These are phyloP conservation scores for Phytoseiulus persimilis DNA, from an alignment of 2,888 invertebrate genomes.

Conservation along the genomic window DNA sequence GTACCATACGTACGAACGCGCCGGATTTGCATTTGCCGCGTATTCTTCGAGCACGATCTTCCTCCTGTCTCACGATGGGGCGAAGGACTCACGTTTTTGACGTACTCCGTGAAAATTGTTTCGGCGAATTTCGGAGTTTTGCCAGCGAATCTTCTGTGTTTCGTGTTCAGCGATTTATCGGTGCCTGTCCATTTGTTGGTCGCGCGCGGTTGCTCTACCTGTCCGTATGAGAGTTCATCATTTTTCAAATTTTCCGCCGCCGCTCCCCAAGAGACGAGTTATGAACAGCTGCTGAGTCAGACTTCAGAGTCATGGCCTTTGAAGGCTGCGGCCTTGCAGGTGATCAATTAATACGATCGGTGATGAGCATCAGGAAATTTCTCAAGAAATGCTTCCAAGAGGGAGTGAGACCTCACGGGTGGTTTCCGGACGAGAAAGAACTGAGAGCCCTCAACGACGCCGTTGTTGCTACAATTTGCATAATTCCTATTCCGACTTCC, in stretches of 20 bases:
- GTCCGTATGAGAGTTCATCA: not conserved
- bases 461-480: not conserved
- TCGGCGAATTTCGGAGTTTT: not conserved
- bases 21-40: not conserved
- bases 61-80: not conserved
- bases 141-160: not conserved
- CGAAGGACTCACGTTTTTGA: not conserved
- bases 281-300: not conserved
- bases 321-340: not conserved
- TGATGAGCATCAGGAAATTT: not conserved
- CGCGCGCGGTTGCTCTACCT: not conserved
- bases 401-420: too few relatives aligned
- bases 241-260: not conserved
- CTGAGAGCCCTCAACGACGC: not conserved
- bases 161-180: slow-evolving; percentile 5
- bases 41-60: not conserved
- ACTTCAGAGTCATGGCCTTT: not conserved
- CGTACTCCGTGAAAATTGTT: slow-evolving; percentile 5
- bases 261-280: not conserved
- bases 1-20: not conserved
- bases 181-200: not conserved
- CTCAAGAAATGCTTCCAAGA: not conserved
- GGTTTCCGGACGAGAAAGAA: not conserved
- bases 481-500: not conserved
- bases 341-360: not conserved